phyloP scores from a whole-genome alignment of 2,113 vertebrate species.

The Meles meles region DNA sequence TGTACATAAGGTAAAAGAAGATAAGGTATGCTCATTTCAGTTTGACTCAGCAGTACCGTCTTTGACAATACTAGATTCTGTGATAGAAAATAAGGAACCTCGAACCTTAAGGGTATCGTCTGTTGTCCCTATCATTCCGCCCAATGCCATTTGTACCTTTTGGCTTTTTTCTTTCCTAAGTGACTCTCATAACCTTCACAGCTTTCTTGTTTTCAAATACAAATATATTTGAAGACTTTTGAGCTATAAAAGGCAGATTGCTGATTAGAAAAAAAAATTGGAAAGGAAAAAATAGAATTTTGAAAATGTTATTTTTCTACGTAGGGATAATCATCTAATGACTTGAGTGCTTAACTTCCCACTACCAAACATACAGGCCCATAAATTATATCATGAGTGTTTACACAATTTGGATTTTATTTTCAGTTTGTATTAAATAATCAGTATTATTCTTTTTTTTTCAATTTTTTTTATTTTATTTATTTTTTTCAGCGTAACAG shows the following conservation, averaged over 20 bases:
- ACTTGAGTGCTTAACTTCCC: neutral
- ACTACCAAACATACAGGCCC: neutral
- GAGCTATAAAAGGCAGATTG: neutral
- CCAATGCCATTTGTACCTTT: neutral
- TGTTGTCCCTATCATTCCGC: neutral
- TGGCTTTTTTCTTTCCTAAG: neutral
- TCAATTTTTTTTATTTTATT: no score
- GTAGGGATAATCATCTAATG: neutral
- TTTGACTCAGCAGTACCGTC: neutral
- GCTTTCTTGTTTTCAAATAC: neutral
- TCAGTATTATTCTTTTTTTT: neutral
- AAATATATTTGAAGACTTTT: neutral
- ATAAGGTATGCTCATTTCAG: neutral
- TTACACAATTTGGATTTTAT: neutral
- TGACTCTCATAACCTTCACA: neutral
- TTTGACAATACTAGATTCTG: neutral
- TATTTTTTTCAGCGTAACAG: no score
- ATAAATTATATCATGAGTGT: neutral
- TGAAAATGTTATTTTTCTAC: neutral
- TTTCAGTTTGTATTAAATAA: neutral
- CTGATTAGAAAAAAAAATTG: neutral
- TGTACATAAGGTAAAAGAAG: neutral
- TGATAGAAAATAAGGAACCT: neutral
- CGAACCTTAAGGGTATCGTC: accelerated
- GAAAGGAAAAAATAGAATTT: neutral